Conservation (phyloP, 2,888 invertebrate genomes). For the Gortyna flavago region DNA sequence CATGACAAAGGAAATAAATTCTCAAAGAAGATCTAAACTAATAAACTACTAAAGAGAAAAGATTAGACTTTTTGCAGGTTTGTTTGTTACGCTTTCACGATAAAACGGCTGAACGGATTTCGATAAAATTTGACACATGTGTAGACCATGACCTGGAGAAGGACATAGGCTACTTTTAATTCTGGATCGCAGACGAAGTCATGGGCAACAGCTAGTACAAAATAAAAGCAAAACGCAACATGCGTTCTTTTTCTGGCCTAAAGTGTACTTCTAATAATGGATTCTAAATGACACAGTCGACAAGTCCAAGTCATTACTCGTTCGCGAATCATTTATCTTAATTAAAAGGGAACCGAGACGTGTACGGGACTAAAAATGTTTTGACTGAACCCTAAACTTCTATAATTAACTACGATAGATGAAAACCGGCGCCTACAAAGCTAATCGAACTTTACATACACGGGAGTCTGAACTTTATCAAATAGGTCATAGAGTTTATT, state of each 20-base stretch:
- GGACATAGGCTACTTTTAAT: not conserved
- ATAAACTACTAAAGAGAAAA: not conserved
- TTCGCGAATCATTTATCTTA: slow-evolving; percentile 64
- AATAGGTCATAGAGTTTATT: slow-evolving; percentile 2
- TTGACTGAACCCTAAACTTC: slow-evolving; percentile 61
- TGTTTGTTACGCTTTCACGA: not conserved
- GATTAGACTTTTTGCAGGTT: not conserved
- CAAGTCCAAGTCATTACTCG: slow-evolving; percentile 42
- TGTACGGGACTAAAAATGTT: slow-evolving; percentile 62
- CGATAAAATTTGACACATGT: not conserved
- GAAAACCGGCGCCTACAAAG: slow-evolving; percentile 31
- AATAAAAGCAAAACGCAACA: not conserved
- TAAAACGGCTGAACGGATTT: not conserved
- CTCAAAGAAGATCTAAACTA: not conserved
- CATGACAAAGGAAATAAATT: not conserved
- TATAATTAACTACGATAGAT: slow-evolving; percentile 59
- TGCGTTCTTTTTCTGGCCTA: not conserved
- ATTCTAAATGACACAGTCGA: slow-evolving; percentile 47
- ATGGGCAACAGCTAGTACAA: not conserved
- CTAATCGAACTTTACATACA: slow-evolving; percentile 2
- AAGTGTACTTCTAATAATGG: slow-evolving; percentile 47
- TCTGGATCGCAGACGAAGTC: not conserved
- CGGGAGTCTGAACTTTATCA: slow-evolving; percentile 34
- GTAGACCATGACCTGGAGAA: not conserved
- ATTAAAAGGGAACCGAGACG: slow-evolving; percentile 51